Conservation (phyloP, 2,797 vertebrate genomes). For the Vipera ursinii region DNA sequence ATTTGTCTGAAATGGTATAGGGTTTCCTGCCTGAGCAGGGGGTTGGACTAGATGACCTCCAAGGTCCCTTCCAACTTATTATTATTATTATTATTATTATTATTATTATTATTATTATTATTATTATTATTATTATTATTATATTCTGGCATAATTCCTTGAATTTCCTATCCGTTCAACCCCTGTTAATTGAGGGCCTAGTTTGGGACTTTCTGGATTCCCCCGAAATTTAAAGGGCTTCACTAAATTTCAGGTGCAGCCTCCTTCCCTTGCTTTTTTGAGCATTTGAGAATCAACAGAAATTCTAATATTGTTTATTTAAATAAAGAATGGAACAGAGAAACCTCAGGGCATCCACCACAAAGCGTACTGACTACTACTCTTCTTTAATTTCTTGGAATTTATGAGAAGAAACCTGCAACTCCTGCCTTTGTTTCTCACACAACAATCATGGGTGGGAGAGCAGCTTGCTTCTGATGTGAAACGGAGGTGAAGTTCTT, state of each 20-base stretch:
- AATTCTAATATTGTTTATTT: not conserved
- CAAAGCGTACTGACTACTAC: not conserved
- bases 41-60: too few relatives aligned
- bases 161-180: not conserved
- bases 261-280: not conserved
- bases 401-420: not conserved
- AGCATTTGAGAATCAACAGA: not conserved
- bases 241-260: not conserved
- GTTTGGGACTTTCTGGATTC: not conserved
- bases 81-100: too few relatives aligned
- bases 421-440: not conserved
- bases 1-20: too few relatives aligned
- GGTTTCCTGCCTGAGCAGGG: too few relatives aligned
- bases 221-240: not conserved
- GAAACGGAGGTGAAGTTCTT: not conserved
- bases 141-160: not conserved
- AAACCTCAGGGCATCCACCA: not conserved
- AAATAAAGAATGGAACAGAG: not conserved
- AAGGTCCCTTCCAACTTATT: too few relatives aligned
- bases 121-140: too few relatives aligned
- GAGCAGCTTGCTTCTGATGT: not conserved
- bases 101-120: too few relatives aligned
- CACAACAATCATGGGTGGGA: not conserved
- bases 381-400: not conserved
- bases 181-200: not conserved